phyloP scores from a whole-genome alignment of 1,140 invertebrate genomes.

The Pseudobourletiella spinata region DNA sequence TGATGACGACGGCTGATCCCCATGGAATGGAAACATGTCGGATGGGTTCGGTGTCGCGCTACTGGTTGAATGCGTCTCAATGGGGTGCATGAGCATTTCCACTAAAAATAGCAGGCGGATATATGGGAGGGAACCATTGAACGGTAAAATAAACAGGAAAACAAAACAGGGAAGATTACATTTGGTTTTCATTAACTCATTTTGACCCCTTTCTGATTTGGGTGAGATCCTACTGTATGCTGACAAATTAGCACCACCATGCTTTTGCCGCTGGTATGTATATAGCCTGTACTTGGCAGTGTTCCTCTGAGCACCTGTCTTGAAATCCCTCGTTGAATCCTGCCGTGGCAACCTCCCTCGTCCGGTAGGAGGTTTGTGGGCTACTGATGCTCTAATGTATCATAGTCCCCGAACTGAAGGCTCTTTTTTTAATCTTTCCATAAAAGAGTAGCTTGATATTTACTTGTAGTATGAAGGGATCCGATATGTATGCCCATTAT shows the following conservation, averaged over 20 bases:
- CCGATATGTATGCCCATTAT: too few species aligned
- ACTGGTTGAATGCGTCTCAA: background rate
- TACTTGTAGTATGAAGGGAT: background rate
- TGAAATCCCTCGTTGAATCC: background rate
- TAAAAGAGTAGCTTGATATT: background rate
- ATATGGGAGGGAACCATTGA: too few species aligned
- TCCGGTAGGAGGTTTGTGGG: background rate
- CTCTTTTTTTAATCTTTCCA: background rate
- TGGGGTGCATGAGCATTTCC: constrained; percentile 21
- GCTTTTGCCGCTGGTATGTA: too few species aligned
- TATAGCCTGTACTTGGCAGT: too few species aligned
- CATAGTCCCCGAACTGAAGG: background rate
- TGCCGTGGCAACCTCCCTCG: background rate
- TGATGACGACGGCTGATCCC: background rate
- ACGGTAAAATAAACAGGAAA: too few species aligned
- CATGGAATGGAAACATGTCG: background rate
- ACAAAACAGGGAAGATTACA: too few species aligned
- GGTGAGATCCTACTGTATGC: too few species aligned
- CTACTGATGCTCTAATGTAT: background rate
- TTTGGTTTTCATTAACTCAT: too few species aligned
- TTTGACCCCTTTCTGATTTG: too few species aligned
- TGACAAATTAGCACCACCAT: too few species aligned
- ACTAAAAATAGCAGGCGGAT: too few species aligned
- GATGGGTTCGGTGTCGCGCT: constrained; percentile 7
- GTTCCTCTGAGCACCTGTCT: background rate